Conservation (phyloP, 2,888 invertebrate genomes). For the Teinopalpus imperialis region DNA sequence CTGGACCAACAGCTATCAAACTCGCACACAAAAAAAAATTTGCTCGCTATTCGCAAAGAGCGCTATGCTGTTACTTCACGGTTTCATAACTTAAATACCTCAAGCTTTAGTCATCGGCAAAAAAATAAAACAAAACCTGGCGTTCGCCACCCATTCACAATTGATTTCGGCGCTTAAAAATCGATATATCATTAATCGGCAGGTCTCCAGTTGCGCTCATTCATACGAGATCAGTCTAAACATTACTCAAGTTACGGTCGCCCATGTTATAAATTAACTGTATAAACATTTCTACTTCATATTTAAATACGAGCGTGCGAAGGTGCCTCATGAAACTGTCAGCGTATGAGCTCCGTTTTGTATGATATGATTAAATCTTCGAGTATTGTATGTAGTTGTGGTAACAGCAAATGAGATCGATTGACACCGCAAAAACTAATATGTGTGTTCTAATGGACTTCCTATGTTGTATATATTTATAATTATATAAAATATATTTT, state of each 20-base stretch:
- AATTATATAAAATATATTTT: too few relatives aligned
- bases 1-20: too few relatives aligned
- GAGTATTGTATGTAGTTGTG: conserved; percentile 1
- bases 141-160: conserved; percentile 29
- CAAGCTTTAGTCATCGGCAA: not conserved
- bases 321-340: conserved; percentile 30
- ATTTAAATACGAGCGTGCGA: conserved; percentile 70
- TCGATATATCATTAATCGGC: conserved; percentile 21
- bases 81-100: too few relatives aligned
- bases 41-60: too few relatives aligned
- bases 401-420: conserved; percentile 13
- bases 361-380: conserved; percentile 19
- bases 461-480: too few relatives aligned
- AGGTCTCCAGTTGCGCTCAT: conserved; percentile 57
- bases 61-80: too few relatives aligned
- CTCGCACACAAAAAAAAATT: too few relatives aligned
- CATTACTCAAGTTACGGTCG: conserved; percentile 55
- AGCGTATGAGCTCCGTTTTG: conserved; percentile 9
- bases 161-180: conserved; percentile 21
- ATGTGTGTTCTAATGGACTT: too few relatives aligned
- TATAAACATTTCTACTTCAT: conserved; percentile 63
- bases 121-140: conserved; percentile 4
- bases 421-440: not conserved
- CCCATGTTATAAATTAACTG: conserved; percentile 55
- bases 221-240: conserved; percentile 76